Percentiles rank a stretch among this genome's conserved stretches.
phyloP scores from a whole-genome alignment of 2,888 invertebrate species.

The Disparrhopalites patrizii region DNA sequence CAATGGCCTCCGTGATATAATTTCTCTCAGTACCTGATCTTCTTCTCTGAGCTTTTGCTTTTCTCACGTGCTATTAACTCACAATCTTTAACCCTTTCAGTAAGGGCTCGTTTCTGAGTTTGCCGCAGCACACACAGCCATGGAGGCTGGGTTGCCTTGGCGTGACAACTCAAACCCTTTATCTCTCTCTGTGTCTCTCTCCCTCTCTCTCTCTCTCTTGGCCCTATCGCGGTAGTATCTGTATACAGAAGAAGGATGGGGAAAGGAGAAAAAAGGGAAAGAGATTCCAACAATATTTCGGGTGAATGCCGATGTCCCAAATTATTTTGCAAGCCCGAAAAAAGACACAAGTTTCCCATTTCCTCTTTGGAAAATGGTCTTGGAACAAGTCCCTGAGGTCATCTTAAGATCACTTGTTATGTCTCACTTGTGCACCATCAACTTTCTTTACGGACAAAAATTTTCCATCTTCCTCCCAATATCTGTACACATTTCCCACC shows the following conservation, averaged over 20 bases:
- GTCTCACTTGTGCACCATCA: constrained; percentile 42
- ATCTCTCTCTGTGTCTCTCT: background rate
- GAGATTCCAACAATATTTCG: constrained; percentile 1
- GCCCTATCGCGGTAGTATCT: background rate
- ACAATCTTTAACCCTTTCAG: too few relatives aligned
- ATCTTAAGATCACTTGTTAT: constrained; percentile 42
- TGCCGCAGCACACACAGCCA: background rate
- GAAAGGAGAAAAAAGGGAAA: background rate
- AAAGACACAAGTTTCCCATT: constrained; percentile 33
- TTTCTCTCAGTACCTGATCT: too few relatives aligned
- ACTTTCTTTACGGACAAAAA: constrained; percentile 39
- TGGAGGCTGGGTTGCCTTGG: too few relatives aligned
- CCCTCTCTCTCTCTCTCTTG: background rate
- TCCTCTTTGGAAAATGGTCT: constrained; percentile 35
- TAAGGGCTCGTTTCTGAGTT: too few relatives aligned
- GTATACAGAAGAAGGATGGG: background rate
- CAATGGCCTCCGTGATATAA: too few relatives aligned
- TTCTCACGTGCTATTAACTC: too few relatives aligned
- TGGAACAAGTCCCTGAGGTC: constrained; percentile 36
- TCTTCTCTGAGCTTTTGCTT: too few relatives aligned
- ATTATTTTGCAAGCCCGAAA: constrained; percentile 20
- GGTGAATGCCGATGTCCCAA: constrained; percentile 22
- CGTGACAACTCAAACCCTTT: too few relatives aligned
- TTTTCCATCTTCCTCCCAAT: constrained; percentile 16
- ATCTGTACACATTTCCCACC: background rate